phyloP scores from a whole-genome alignment of 2,888 invertebrate genomes.

The Lycocerus yunnanus region DNA sequence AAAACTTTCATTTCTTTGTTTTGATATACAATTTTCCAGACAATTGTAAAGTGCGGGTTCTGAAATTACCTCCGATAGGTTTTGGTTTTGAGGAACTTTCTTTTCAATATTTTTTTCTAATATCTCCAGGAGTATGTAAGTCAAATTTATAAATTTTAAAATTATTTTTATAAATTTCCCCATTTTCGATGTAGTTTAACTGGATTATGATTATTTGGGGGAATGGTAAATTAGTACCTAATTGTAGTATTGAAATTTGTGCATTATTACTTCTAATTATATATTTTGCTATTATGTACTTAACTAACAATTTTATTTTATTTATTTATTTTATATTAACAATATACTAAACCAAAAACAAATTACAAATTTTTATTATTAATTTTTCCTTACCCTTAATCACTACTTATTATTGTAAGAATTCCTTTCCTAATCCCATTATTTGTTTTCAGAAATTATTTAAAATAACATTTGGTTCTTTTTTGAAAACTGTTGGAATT shows the following conservation, averaged over 20 bases:
- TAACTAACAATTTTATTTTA: slow-evolving; percentile 4
- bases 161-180: neutral
- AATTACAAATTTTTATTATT: slow-evolving; percentile 11
- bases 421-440: slow-evolving; percentile 18
- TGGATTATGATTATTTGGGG: neutral
- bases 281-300: slow-evolving; percentile 10
- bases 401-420: neutral
- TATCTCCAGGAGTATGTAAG: neutral
- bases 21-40: neutral
- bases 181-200: neutral
- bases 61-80: neutral
- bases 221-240: neutral
- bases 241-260: neutral
- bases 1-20: too few species aligned
- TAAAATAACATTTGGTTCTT: slow-evolving; percentile 20
- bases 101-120: neutral
- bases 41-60: neutral
- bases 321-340: slow-evolving; percentile 1
- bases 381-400: neutral
- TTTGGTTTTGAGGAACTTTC: neutral
- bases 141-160: neutral
- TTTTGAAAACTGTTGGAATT: slow-evolving; percentile 44
- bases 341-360: slow-evolving; percentile 5
- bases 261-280: slow-evolving; percentile 1
- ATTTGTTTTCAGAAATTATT: slow-evolving; percentile 42